A percentile compares a stretch with the other conserved stretches of the same genome.
Conservation (phyloP, 1,140 invertebrate genomes). For the Drosophila jambulina region DNA sequence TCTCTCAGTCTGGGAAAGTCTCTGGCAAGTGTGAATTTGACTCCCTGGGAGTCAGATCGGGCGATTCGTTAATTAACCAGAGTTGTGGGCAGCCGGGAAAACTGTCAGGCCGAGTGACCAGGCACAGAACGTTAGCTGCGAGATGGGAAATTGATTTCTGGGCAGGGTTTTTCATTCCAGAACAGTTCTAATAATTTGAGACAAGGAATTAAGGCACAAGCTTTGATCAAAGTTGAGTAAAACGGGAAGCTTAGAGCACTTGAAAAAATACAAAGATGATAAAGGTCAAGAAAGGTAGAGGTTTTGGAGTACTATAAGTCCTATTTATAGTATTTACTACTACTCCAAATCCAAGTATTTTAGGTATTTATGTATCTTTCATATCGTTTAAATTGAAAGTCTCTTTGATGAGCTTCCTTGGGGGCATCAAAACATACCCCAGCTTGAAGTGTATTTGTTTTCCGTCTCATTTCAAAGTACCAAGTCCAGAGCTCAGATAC, state of each 20-base stretch:
- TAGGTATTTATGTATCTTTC: background rate
- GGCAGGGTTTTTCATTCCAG: too few species aligned
- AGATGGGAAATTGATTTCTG: conserved; percentile 9
- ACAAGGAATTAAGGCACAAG: background rate
- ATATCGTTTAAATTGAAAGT: background rate
- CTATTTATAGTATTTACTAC: background rate
- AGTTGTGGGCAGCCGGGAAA: conserved; percentile 12
- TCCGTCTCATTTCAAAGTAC: background rate
- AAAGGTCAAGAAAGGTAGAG: background rate
- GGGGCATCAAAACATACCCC: background rate
- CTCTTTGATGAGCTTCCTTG: background rate
- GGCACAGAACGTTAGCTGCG: background rate
- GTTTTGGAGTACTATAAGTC: background rate
- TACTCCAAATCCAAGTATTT: background rate
- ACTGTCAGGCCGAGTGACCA: conserved; percentile 29
- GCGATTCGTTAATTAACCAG: conserved; percentile 72
- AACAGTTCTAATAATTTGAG: background rate
- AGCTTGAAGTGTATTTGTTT: background rate
- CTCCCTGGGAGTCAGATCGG: conserved; percentile 50
- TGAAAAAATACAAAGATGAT: background rate
- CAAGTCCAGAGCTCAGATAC: background rate
- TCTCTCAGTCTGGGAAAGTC: conserved; percentile 55
- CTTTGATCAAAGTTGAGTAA: background rate
- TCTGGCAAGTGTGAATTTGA: conserved; percentile 61
- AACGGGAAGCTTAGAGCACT: background rate